phyloP scores from a whole-genome alignment of 2,113 vertebrate genomes.

The Rhadina sibilatrix region DNA sequence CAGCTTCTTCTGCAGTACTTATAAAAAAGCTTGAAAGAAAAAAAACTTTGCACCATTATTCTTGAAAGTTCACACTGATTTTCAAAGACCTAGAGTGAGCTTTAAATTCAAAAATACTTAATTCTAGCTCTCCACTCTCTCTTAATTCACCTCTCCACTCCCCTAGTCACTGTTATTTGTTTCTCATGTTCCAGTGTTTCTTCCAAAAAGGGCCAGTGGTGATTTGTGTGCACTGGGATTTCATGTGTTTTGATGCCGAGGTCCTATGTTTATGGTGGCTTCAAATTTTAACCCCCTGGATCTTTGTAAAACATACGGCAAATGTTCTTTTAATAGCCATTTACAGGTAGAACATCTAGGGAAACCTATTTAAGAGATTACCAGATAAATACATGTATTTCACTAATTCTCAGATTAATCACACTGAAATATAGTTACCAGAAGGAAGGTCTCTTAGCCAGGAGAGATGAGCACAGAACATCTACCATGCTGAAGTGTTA shows the following conservation, averaged over 20 bases:
- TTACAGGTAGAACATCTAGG: background rate
- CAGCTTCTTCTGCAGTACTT: background rate
- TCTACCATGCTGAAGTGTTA: background rate
- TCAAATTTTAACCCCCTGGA: background rate
- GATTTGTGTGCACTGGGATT: background rate
- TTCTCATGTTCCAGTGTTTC: background rate
- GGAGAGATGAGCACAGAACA: background rate
- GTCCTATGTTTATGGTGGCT: rapidly evolving
- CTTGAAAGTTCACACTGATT: background rate
- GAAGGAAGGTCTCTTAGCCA: background rate
- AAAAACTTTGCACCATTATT: background rate
- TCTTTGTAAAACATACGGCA: background rate
- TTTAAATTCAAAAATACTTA: background rate
- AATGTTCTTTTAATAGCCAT: background rate
- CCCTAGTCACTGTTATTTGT: background rate
- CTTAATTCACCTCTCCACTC: background rate
- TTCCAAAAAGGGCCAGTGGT: background rate
- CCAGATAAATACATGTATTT: background rate
- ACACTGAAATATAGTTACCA: background rate
- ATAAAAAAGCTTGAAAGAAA: background rate
- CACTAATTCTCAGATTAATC: background rate
- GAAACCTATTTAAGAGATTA: background rate
- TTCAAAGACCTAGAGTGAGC: background rate
- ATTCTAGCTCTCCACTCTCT: background rate
- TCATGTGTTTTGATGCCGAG: background rate